phyloP scores from a whole-genome alignment of 2,888 invertebrate genomes.

The Cataglyphis cursor region DNA sequence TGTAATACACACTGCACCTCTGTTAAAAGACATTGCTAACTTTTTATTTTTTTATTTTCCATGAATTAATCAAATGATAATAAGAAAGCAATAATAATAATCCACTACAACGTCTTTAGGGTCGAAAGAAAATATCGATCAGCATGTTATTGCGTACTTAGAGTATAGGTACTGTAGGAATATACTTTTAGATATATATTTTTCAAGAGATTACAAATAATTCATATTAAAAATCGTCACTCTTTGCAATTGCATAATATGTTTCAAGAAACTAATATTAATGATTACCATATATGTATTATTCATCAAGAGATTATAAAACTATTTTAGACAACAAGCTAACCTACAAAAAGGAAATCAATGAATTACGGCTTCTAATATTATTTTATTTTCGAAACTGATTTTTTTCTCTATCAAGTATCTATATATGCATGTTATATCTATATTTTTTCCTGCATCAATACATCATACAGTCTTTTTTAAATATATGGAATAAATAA shows the following conservation, averaged over 20 bases:
- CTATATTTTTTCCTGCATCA: background rate
- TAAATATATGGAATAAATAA: no score
- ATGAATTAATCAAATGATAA: background rate
- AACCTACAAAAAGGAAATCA: conserved; percentile 37
- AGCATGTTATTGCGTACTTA: background rate
- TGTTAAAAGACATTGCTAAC: background rate
- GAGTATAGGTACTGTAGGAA: background rate
- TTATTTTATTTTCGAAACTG: background rate
- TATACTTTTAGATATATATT: background rate
- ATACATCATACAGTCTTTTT: background rate
- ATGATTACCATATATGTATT: background rate
- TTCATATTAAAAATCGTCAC: background rate
- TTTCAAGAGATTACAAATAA: conserved; percentile 4
- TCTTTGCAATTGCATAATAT: background rate
- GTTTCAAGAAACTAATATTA: background rate
- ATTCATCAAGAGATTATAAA: background rate
- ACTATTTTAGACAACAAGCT: background rate
- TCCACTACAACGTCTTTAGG: background rate
- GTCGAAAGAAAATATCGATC: background rate
- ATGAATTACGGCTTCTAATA: background rate
- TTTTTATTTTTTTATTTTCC: background rate
- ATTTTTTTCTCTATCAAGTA: background rate
- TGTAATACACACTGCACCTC: background rate
- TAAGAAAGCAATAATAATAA: background rate
- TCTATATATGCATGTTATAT: background rate